Percentiles rank a stretch among this genome's conserved stretches.
phyloP scores from a whole-genome alignment of 2,113 vertebrate genomes.

The Emydura subglobosa region DNA sequence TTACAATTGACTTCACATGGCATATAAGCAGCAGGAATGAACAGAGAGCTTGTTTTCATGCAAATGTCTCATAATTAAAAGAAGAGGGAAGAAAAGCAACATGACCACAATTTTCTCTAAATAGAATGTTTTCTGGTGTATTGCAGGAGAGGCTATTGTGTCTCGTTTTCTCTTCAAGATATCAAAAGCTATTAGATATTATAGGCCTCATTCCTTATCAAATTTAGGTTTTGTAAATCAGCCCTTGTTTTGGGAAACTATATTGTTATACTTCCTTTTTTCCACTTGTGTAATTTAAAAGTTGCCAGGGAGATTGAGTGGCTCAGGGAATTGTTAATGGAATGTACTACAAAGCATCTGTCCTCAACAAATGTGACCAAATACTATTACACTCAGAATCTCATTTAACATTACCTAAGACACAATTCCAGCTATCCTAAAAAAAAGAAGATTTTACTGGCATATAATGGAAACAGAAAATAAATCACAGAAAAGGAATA shows the following conservation, averaged over 20 bases:
- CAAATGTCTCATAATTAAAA: not conserved
- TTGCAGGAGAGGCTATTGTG: rapidly evolving
- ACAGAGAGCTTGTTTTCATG: not conserved
- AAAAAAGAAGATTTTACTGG: not conserved
- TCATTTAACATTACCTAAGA: not conserved
- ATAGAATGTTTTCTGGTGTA: not conserved
- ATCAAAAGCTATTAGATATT: not conserved
- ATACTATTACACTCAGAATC: not conserved
- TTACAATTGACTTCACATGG: not conserved
- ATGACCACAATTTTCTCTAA: not conserved
- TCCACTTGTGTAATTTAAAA: not conserved
- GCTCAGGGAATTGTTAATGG: not conserved
- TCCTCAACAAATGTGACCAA: not conserved
- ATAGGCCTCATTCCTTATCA: not conserved
- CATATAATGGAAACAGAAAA: not conserved
- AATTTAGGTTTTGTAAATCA: not conserved
- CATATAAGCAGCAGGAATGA: conserved; percentile 18
- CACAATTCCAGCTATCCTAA: not conserved
- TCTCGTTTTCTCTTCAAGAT: not conserved
- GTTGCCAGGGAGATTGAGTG: not conserved
- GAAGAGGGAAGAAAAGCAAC: rapidly evolving
- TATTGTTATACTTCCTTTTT: not conserved
- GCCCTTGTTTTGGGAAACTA: not conserved
- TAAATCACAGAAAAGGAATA: not conserved
- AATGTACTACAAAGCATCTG: not conserved